A percentile compares a stretch with the other conserved stretches of the same genome.
phyloP scores from a whole-genome alignment of 2,797 vertebrate species.

The Taeniopygia guttata region DNA sequence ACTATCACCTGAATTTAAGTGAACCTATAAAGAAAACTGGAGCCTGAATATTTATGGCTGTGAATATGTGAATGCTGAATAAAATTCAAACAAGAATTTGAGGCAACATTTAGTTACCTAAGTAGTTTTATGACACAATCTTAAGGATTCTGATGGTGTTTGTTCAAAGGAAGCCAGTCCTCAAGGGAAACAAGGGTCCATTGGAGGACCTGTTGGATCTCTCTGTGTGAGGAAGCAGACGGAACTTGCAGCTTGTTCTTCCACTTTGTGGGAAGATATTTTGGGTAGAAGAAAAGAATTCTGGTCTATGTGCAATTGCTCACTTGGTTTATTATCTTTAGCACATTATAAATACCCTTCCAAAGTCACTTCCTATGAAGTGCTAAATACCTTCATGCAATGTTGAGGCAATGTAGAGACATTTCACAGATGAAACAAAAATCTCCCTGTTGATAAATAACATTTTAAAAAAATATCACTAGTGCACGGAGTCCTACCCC shows the following conservation, averaged over 20 bases:
- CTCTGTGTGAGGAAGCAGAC: conserved; percentile 11
- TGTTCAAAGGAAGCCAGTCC: neutral
- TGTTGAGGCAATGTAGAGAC: neutral
- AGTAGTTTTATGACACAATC: neutral
- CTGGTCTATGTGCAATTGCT: neutral
- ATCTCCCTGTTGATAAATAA: neutral
- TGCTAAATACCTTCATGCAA: neutral
- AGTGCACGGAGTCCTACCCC: neutral
- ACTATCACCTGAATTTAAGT: neutral
- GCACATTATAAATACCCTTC: neutral
- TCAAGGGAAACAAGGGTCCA: neutral
- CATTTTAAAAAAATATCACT: neutral
- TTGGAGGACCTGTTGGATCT: conserved; percentile 1
- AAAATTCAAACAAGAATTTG: neutral
- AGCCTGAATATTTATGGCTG: neutral
- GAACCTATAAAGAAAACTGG: neutral
- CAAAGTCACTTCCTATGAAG: neutral
- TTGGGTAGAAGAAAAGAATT: conserved; percentile 23
- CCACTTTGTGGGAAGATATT: neutral
- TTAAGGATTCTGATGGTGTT: neutral
- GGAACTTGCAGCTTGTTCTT: conserved; percentile 26
- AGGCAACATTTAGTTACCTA: neutral
- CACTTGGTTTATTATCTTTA: conserved; percentile 13
- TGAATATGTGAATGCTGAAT: neutral
- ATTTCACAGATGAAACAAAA: neutral